phyloP scores from a whole-genome alignment of 2,888 invertebrate species.

The Phrixothrix hirtus region DNA sequence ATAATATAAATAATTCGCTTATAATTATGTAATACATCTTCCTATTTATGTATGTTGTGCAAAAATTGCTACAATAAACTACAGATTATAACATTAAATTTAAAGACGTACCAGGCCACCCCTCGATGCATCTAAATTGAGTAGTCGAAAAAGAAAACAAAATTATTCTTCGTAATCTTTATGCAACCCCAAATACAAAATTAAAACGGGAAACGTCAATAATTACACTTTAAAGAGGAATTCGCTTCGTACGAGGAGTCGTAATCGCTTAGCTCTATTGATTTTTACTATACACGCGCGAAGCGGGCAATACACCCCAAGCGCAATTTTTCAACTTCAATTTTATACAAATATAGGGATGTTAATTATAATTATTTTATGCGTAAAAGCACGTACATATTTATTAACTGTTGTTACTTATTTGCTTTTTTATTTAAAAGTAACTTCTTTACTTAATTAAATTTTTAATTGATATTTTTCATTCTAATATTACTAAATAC shows the following conservation, averaged over 20 bases:
- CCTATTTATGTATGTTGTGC: not conserved
- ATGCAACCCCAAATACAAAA: too few species aligned
- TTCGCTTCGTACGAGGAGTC: not conserved
- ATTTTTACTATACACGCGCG: constrained; percentile 1
- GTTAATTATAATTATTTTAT: too few species aligned
- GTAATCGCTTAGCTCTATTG: constrained; percentile 7
- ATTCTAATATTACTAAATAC: too few species aligned
- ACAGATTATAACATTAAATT: too few species aligned
- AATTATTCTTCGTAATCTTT: too few species aligned
- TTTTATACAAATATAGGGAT: constrained; percentile 1
- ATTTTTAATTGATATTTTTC: too few species aligned
- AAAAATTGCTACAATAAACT: not conserved
- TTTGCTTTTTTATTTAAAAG: not conserved
- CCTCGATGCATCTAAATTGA: too few species aligned
- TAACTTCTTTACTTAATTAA: too few species aligned
- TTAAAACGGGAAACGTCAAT: not conserved
- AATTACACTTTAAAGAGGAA: not conserved
- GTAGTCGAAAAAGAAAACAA: too few species aligned
- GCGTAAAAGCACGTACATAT: too few species aligned
- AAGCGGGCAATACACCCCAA: not conserved
- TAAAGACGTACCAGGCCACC: too few species aligned
- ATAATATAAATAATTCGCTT: constrained; percentile 15
- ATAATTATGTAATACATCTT: constrained; percentile 13
- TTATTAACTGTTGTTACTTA: too few species aligned
- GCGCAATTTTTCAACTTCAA: not conserved